Conservation (phyloP, 2,797 vertebrate species). For the Paguma larvata region DNA sequence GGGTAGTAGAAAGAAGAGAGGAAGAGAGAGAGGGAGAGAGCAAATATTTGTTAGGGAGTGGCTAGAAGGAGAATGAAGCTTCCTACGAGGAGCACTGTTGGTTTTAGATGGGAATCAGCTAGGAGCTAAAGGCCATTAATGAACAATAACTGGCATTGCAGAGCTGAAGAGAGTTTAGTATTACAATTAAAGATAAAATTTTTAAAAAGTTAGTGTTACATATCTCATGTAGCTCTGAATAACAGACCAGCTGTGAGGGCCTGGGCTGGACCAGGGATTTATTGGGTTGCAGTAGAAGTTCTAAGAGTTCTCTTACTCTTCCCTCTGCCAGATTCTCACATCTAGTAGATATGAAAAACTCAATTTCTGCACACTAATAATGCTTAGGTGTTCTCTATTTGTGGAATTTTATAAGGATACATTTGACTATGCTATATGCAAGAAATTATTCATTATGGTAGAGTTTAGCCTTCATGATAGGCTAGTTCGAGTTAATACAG, state of each 20-base stretch:
- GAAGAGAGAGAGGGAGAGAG: background rate
- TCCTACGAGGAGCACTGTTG: background rate
- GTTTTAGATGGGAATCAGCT: background rate
- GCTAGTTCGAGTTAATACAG: background rate
- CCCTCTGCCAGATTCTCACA: background rate
- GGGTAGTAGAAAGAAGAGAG: background rate
- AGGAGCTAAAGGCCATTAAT: background rate
- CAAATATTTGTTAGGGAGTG: background rate
- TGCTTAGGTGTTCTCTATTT: background rate
- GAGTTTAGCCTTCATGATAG: background rate
- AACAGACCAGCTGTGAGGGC: background rate
- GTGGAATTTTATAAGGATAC: background rate
- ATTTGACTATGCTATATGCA: background rate
- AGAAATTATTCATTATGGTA: background rate
- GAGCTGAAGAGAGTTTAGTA: background rate
- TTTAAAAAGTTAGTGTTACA: background rate
- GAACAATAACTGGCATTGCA: background rate
- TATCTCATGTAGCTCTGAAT: background rate
- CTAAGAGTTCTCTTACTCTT: background rate
- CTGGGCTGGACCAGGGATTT: background rate
- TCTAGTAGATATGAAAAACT: background rate
- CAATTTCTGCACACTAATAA: background rate
- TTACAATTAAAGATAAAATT: background rate
- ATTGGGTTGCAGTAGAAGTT: background rate
- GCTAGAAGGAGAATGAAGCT: background rate